phyloP scores from a whole-genome alignment of 2,113 vertebrate genomes.

The Archilochus colubris region DNA sequence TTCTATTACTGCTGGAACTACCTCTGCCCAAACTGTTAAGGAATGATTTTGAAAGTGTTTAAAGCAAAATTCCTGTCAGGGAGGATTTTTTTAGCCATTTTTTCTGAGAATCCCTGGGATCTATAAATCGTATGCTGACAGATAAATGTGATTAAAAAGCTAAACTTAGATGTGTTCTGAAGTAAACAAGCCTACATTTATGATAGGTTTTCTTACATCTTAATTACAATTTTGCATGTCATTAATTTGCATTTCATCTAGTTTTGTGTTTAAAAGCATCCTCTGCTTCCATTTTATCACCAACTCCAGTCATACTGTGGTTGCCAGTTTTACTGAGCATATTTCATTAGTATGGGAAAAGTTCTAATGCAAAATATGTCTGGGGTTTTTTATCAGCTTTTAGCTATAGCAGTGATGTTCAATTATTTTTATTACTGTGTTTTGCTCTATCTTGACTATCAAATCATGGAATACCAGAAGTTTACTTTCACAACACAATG shows the following conservation, averaged over 20 bases:
- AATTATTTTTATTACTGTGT: slow-evolving; percentile 1
- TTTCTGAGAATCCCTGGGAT: not conserved
- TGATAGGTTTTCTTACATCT: not conserved
- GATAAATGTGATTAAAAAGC: not conserved
- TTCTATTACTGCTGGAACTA: slow-evolving; percentile 19
- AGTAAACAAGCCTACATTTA: slow-evolving; percentile 12
- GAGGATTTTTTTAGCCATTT: not conserved
- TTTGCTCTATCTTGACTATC: not conserved
- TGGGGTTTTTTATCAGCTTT: not conserved
- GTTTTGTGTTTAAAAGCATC: not conserved
- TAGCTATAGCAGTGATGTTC: not conserved
- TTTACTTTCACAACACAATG: not conserved
- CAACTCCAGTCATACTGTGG: not conserved
- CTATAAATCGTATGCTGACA: not conserved
- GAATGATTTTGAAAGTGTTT: not conserved
- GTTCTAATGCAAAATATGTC: not conserved
- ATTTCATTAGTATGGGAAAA: slow-evolving; percentile 13
- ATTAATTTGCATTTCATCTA: slow-evolving; percentile 22
- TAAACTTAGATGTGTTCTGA: not conserved
- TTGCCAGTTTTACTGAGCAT: slow-evolving; percentile 1
- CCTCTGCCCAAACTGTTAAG: not conserved
- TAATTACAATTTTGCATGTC: slow-evolving; percentile 3
- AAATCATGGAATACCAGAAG: not conserved
- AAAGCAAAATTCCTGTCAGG: not conserved
- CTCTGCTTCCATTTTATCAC: slow-evolving; percentile 1